Percentiles rank a stretch among this genome's conserved stretches.
phyloP scores from a whole-genome alignment of 2,888 invertebrate genomes.

The Melikaiella ostensackeni region DNA sequence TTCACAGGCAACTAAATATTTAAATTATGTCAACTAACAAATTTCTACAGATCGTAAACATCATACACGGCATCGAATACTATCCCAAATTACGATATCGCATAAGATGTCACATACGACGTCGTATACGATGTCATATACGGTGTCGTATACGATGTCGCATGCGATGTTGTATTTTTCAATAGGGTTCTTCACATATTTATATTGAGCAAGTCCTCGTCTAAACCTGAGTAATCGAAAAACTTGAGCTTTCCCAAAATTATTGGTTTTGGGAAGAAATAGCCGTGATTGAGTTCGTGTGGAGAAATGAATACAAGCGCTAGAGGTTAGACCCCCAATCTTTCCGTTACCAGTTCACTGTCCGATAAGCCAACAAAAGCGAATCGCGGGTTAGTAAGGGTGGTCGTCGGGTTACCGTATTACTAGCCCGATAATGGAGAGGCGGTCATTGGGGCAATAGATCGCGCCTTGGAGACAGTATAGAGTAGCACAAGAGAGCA shows the following conservation, averaged over 20 bases:
- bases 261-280: background rate
- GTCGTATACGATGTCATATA: too few relatives aligned
- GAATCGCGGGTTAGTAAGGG: slow-evolving; percentile 43
- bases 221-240: background rate
- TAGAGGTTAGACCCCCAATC: slow-evolving; percentile 48
- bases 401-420: slow-evolving; percentile 63
- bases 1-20: too few relatives aligned
- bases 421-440: slow-evolving; percentile 73
- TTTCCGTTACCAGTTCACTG: slow-evolving; percentile 48
- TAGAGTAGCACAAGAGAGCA: slow-evolving; percentile 58
- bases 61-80: too few relatives aligned
- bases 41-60: too few relatives aligned
- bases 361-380: slow-evolving; percentile 74
- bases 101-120: too few relatives aligned
- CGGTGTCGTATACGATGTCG: too few relatives aligned
- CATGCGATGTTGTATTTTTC: too few relatives aligned
- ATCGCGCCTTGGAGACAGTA: slow-evolving; percentile 63
- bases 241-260: background rate
- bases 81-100: too few relatives aligned
- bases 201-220: too few relatives aligned
- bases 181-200: too few relatives aligned
- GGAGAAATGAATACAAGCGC: background rate
- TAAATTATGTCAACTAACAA: too few relatives aligned
- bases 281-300: background rate
- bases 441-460: slow-evolving; percentile 72